phyloP scores from a whole-genome alignment of 2,797 vertebrate genomes.

The Paedocypris micromegethes region DNA sequence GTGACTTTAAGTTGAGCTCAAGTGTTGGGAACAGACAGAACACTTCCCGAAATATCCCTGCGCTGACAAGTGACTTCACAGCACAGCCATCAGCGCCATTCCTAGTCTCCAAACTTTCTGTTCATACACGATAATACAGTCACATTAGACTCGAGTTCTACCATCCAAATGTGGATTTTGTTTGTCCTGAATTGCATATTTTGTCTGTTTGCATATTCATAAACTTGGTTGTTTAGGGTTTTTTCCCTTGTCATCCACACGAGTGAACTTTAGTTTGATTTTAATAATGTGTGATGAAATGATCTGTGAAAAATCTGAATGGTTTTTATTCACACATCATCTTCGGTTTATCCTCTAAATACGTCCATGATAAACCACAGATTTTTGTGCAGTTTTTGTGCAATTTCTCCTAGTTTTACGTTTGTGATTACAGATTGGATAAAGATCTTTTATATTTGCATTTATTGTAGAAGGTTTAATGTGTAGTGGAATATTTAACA shows the following conservation, averaged over 20 bases:
- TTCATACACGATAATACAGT: too few species aligned
- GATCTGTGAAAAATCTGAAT: conserved; percentile 12
- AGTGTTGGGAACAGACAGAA: conserved; percentile 1
- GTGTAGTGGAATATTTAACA: too few species aligned
- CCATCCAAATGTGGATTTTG: not conserved
- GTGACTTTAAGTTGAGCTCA: not conserved
- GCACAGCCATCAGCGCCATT: not conserved
- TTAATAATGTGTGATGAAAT: conserved; percentile 25
- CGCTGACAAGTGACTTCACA: not conserved
- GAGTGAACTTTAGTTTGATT: conserved; percentile 17
- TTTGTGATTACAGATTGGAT: not conserved
- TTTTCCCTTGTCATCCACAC: conserved; percentile 24
- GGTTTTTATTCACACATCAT: conserved; percentile 22
- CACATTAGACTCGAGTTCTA: not conserved
- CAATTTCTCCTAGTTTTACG: not conserved
- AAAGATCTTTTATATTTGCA: too few species aligned
- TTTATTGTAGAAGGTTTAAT: too few species aligned
- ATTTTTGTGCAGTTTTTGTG: conserved; percentile 10
- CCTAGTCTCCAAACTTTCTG: too few species aligned
- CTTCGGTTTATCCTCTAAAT: conserved; percentile 16
- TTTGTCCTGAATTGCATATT: conserved; percentile 6
- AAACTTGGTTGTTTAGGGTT: conserved; percentile 7
- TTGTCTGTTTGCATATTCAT: not conserved
- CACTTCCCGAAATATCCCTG: conserved; percentile 1
- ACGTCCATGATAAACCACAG: conserved; percentile 9